Evolutionary conservation across 2,888 invertebrate genomes (phyloP), one percentile per base, ranked within the genome.

Genomic region (Tiliacea aurago): DNA sequence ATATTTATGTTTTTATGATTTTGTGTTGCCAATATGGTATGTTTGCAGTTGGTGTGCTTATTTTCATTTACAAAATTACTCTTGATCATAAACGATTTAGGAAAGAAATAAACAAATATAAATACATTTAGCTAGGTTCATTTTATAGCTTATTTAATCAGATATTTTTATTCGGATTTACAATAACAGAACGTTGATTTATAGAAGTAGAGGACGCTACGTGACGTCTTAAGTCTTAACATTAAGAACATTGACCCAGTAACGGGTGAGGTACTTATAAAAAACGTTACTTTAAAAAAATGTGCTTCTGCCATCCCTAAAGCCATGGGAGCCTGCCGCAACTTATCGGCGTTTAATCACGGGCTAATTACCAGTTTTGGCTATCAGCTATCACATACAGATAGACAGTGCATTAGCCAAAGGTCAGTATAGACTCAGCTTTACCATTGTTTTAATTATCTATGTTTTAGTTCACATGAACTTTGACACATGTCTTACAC

Each of bases 341-440:
- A 87, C 89, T 86, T 93, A 93, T 93, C 92, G 92, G 90, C 90
- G 91, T 91, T 92, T 92, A 94, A 95, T 94, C 92, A 93, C 88
- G 81, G 84, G 66, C 90, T 96, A 96, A 95, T 96, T 96, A 95
- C 94, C 90, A 94, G 95, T 93, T 96, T 94, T 92, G 93, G 90
- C 92, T 93, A 92, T 93, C 91, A 88, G 89, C 92, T 95, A 94
- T 95, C 94, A 92, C 89, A 86, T 83, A 84, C 86, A 87, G 92
- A 93, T 90, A 90, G 95, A 94, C 95, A 94, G 93, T 93, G 94
- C 96, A 95, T 96, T 96, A 96, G 89, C 86, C 86, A 92, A 92
- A 87, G 91, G 91, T 90, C 91, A 90, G 69, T 56, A n/a, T 69
- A 73, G 81, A 81, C 79, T 78, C 62, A 70, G 72, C 81, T 78